Evolutionary conservation across 1,140 invertebrate genomes (phyloP).

Genomic region (Saxidomus purpurata): DNA sequence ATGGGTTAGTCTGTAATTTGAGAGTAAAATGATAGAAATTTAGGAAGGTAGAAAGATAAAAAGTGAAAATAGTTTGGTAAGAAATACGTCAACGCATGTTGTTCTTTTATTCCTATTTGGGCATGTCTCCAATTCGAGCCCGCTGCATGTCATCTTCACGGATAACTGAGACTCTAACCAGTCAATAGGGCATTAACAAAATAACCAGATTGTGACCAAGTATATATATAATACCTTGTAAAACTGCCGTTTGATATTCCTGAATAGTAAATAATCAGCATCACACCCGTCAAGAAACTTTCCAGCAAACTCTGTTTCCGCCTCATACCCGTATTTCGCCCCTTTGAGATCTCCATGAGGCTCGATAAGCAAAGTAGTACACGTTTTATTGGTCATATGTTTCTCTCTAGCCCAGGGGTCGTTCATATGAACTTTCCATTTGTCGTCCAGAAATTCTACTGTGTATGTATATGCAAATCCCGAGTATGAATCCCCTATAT

Average conservation of each 20-base stretch:
- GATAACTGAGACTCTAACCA: too few relatives aligned
- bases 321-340: conserved; percentile 23
- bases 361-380: neutral
- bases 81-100: too few relatives aligned
- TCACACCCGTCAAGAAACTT: neutral
- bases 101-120: too few relatives aligned
- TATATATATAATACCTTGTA: conserved; percentile 37
- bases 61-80: too few relatives aligned
- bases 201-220: neutral
- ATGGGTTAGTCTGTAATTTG: too few relatives aligned
- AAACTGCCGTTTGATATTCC: conserved; percentile 14
- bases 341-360: neutral
- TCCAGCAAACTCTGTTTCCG: neutral
- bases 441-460: neutral
- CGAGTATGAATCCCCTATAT: conserved; percentile 11
- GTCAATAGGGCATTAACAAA: too few relatives aligned
- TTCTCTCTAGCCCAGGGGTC: neutral
- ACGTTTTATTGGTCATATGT: conserved; percentile 19
- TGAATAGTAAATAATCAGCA: neutral
- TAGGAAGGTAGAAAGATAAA: too few relatives aligned
- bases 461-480: neutral
- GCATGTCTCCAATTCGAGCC: too few relatives aligned
- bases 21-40: too few relatives aligned
- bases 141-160: too few relatives aligned
- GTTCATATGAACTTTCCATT: conserved; percentile 20